Percentiles rank a stretch among this genome's conserved stretches.
Conservation (phyloP, 2,888 invertebrate species). For the Tinea trinotella region DNA sequence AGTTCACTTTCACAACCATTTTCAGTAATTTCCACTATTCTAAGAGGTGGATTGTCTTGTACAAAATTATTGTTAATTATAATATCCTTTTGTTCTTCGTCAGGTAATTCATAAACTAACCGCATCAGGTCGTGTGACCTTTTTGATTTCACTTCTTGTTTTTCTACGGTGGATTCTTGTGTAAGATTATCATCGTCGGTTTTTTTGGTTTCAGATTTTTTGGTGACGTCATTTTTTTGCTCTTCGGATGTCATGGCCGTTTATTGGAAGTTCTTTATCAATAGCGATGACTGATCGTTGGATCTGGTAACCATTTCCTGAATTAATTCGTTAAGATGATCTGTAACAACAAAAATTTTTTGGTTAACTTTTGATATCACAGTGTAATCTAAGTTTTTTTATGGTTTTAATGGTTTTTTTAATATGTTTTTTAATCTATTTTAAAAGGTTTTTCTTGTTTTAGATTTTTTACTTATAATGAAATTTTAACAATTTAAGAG, state of each 20-base stretch:
- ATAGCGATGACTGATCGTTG: background rate
- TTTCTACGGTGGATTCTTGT: constrained; percentile 40
- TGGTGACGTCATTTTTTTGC: constrained; percentile 51
- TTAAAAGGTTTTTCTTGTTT: too few relatives aligned
- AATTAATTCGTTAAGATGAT: too few relatives aligned
- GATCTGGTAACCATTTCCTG: background rate
- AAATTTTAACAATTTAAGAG: too few relatives aligned
- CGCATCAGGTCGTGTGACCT: constrained; percentile 58
- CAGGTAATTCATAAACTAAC: constrained; percentile 62
- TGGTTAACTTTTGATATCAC: too few relatives aligned
- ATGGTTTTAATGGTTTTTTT: too few relatives aligned
- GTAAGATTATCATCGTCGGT: constrained; percentile 39
- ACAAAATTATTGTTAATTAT: constrained; percentile 56
- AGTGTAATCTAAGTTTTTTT: too few relatives aligned
- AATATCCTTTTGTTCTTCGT: constrained; percentile 43
- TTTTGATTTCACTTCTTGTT: constrained; percentile 37
- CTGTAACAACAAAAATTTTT: background rate
- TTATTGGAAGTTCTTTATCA: background rate
- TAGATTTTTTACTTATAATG: too few relatives aligned
- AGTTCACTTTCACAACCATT: constrained; percentile 62
- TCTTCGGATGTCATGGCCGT: constrained; percentile 63
- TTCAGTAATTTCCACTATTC: constrained; percentile 60
- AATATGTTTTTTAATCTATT: too few relatives aligned
- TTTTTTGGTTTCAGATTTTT: constrained; percentile 49
- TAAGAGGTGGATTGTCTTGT: constrained; percentile 62